A percentile compares a stretch with the other conserved stretches of the same genome.
Conservation (phyloP, 2,888 invertebrate species). For the Dryadula phaetusa region DNA sequence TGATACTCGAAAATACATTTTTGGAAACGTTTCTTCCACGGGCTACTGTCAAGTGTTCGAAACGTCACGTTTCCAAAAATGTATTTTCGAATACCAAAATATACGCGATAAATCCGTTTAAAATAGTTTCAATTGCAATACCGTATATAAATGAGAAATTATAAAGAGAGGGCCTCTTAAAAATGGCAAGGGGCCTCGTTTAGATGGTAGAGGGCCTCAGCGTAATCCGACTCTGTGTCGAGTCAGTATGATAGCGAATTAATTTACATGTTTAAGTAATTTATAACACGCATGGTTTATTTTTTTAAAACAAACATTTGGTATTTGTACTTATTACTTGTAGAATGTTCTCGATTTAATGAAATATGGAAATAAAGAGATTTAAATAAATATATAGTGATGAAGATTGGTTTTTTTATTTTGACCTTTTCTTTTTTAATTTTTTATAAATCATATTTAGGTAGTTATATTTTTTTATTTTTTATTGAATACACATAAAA, state of each 20-base stretch:
- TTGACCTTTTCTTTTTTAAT: neutral
- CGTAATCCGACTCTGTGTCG: conserved; percentile 13
- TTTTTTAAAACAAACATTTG: conserved; percentile 20
- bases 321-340: conserved; percentile 21
- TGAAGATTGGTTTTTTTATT: conserved; percentile 7
- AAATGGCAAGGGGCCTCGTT: neutral
- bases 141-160: too few species aligned
- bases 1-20: too few species aligned
- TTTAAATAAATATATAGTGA: conserved; percentile 32
- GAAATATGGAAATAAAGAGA: conserved; percentile 26
- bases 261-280: conserved; percentile 23
- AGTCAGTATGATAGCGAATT: conserved; percentile 22
- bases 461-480: too few species aligned
- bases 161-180: neutral
- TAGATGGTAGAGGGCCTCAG: neutral
- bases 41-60: too few species aligned
- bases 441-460: too few species aligned
- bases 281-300: conserved; percentile 20
- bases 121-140: too few species aligned
- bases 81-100: too few species aligned
- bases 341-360: conserved; percentile 20
- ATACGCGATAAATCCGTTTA: too few species aligned
- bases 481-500: too few species aligned
- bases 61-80: too few species aligned
- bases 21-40: too few species aligned